Evolutionary conservation across 2,888 invertebrate species (phyloP), one percentile per base, ranked within the genome.

Genomic region (Drosophila percnosoma): DNA sequence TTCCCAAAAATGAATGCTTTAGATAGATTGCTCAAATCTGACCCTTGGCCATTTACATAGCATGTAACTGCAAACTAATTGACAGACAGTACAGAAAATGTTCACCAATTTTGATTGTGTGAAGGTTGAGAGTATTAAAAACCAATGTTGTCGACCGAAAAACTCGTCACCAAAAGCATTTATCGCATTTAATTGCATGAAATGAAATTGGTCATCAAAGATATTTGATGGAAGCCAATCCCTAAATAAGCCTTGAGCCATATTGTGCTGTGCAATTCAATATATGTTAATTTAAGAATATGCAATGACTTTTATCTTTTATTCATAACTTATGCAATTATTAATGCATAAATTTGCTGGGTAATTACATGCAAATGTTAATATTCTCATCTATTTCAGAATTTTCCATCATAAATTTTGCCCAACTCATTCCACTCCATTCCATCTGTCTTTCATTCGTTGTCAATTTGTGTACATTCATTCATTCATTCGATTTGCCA

Each of bases 351-450:
- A 79, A 74, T 68, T 38, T 29, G 62, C 55, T 49, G 52, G 58
- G 59, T 75, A 80, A 77, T 77, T 75, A 70, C 53, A 71, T 79
- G 80, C 66, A 80, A 80, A 77, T 77, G 61, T 75, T 65, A 70
- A 75, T 69, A 33, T 51, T 36, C 24, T 27, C 15, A 42, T 63
- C 55, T 54, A 45, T 67, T 55, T 29, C 40, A 27, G 48, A 21
- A 48, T 74, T 78, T 62, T 78, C 60, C 77, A 65, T 60, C 45
- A 29, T 27, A 15, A 76, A 38, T 31, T 54, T 38, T 36, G 24
- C 21, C n/a, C 18, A 36, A 52, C 53, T 48, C 59, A 58, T 45
- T 60, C 45, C 54, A 52, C 52, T 8, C 18, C 24, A 15, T 8
- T 18, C 6, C 18, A 34, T 13, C 48, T 48, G 24, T 24, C 67